Base-by-base conservation (phyloP, 2,113 vertebrate genomes). In the Zapornia atra region DNA sequence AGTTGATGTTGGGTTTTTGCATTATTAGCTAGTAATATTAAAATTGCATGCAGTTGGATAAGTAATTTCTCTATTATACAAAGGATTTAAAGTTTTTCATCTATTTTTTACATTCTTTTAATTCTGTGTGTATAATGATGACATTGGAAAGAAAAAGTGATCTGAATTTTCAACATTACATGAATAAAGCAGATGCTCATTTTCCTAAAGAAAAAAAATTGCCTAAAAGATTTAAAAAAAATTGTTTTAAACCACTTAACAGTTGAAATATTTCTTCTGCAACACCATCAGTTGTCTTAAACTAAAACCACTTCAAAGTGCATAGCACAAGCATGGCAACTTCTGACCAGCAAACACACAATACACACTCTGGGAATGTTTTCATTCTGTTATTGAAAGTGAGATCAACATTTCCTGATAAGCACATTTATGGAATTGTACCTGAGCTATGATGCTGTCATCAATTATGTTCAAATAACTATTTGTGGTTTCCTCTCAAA, bases 101-200 rank as follows among this genome's bases (percentile, higher is more conserved):
- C 12, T 64, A 21, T 38, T 44, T 63, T 65, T 73, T 20, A 31
- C 11, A 12, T 44, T 15, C 19, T 92, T 79, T 36, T 12, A 51
- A 72, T 66, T 88, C 13, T 63, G 5, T 29, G 29, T 46, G 34
- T 80, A 34, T 33, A 76, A 10, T 36, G 28, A 71, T 18, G 22
- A 61, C 16, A 31, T 3, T 6, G 29, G 9, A 70, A 56, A 76
- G 17, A 72, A 83, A 85, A 59, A 42, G 25, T 10, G 5, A 63
- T 33, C 9, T 71, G 26, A 57, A 70, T 81, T 90, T 72, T 72
- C 54, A 94, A 48, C 18, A 17, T 34, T 5, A 63, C 9, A 38
- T 9, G 11, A 73, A 69, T 77, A 70, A 48, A 18, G 5, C 11
- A 51, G 11, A 64, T 40, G 11, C 11, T 65, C 0, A 0, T 21